Evolutionary conservation across 2,113 vertebrate species (phyloP).

Genomic region (Columba livia): DNA sequence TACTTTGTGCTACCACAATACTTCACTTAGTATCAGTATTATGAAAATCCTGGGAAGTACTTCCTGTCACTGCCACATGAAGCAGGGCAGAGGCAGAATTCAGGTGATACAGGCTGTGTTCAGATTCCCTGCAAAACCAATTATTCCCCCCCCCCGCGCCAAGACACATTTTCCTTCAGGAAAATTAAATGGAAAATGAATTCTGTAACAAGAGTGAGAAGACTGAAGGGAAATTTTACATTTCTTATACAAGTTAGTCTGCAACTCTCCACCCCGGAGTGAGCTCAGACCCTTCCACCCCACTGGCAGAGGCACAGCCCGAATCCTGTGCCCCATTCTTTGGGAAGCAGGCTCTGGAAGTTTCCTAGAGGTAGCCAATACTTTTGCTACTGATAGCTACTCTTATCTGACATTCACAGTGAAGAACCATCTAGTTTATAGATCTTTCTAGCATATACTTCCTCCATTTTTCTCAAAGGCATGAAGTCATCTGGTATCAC

Average conservation of each 20-base stretch:
- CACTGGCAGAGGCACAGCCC: accelerated
- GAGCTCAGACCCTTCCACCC: neutral
- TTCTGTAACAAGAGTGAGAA: neutral
- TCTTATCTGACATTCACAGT: neutral
- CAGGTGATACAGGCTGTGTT: neutral
- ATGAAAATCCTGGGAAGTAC: neutral
- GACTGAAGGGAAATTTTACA: neutral
- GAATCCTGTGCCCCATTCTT: neutral
- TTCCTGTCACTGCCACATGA: neutral
- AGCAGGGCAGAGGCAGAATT: neutral
- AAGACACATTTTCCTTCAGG: neutral
- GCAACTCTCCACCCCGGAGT: neutral
- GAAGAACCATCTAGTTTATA: neutral
- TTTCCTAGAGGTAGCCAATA: neutral
- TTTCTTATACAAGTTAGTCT: neutral
- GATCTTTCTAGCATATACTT: neutral
- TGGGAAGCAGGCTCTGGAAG: neutral
- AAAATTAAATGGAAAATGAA: neutral
- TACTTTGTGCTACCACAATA: neutral
- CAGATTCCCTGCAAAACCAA: neutral
- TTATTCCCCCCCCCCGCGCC: neutral
- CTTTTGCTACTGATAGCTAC: neutral
- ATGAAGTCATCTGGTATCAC: neutral
- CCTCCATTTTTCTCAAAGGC: neutral
- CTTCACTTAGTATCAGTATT: neutral